Base-by-base conservation (phyloP, 2,113 vertebrate species). In the Podarcis cretensis region DNA sequence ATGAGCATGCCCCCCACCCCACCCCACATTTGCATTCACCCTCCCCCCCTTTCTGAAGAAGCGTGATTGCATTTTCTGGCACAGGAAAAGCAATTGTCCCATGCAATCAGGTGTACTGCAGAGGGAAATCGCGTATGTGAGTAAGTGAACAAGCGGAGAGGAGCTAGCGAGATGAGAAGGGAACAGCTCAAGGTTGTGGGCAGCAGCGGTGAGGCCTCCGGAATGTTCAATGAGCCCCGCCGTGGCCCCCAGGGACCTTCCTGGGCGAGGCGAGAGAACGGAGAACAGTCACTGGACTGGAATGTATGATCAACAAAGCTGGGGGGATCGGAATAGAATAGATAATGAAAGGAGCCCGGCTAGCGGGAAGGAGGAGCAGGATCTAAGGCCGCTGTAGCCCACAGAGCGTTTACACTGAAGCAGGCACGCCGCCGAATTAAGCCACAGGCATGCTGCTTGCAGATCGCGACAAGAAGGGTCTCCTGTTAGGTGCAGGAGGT, bases 181-280 rank as follows among this genome's bases (percentile, higher is more conserved):
- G 63, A 81, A 0, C 0, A 0, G 30, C 89, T 88, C 66, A 78
- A 75, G 76, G 43, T 87, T 66, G 59, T 54, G 71, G 82, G 76
- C 81, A 87, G 76, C 81, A 83, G 54, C 3, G 23, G 74, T 35
- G 86, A 84, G 59, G 76, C 76, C 81, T 90, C 43, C n/a, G 16
- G 86, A 87, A 84, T 79, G 88, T 65, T 48, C 90, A 84, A 37
- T 0, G 0, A 32, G 35, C n/a, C 5, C 40, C 20, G 14, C 69
- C 25, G 3, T 5, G 18, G 80, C 0, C 1, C 21, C 20, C 0
- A 6, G 13, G 30, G 12, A 40, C 7, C 6, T 86, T 84, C 43
- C 37, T 20, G 30, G 68, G 66, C 35, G 89, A 90, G 65, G 48
- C 25, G 8, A 73, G 81, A 73, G 76, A 48, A 79, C 21, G 14